Evolutionary conservation across 2,113 vertebrate genomes (phyloP).

Genomic region (Strix uralensis): DNA sequence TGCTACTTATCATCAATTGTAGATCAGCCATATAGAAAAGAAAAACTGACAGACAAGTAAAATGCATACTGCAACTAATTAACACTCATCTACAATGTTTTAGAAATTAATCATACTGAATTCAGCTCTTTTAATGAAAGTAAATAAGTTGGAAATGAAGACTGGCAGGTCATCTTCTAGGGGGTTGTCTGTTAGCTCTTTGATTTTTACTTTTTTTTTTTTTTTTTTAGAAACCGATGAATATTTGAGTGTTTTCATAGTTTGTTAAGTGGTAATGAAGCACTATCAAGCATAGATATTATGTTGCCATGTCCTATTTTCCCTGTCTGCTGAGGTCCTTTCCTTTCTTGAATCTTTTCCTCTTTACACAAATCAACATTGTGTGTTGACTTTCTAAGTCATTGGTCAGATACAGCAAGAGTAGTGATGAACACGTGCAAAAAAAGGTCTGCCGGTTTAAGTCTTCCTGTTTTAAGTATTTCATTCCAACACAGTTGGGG

Average conservation of each 20-base stretch:
- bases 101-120: not conserved
- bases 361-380: not conserved
- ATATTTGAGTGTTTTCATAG: not conserved
- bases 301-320: not conserved
- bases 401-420: not conserved
- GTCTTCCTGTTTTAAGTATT: not conserved
- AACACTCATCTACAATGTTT: not conserved
- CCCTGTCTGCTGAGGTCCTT: not conserved
- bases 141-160: not conserved
- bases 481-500: not conserved
- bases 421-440: not conserved
- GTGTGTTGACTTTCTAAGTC: not conserved
- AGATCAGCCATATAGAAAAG: not conserved
- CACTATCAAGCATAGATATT: not conserved
- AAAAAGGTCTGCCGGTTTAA: not conserved
- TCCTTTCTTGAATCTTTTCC: not conserved
- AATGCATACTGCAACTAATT: not conserved
- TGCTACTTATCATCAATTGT: not conserved
- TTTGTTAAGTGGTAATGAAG: not conserved
- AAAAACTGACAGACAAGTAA: not conserved
- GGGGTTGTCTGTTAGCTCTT: not conserved
- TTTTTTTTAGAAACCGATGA: not conserved
- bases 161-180: not conserved
- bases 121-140: not conserved
- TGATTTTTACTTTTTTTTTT: not conserved